Evolutionary conservation across 2,888 invertebrate species (phyloP).

Genomic region (Limenitis camilla): DNA sequence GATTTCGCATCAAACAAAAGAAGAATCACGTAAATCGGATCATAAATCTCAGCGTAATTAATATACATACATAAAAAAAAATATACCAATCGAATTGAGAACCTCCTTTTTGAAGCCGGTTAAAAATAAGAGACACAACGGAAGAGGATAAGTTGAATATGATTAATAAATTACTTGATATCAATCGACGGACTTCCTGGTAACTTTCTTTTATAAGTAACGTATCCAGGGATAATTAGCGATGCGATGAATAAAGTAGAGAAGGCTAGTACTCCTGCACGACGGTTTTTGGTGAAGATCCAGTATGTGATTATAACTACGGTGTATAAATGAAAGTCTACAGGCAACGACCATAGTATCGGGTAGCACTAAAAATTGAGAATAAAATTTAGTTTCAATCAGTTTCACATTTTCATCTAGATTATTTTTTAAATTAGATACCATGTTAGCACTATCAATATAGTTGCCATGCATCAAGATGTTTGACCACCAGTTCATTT

Average conservation of each 20-base stretch:
- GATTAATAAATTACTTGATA: constrained; percentile 14
- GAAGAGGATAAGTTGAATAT: too few relatives aligned
- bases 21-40: too few relatives aligned
- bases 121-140: too few relatives aligned
- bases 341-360: constrained; percentile 32
- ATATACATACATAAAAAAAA: too few relatives aligned
- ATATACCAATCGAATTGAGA: too few relatives aligned
- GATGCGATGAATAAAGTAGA: constrained; percentile 14
- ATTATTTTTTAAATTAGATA: constrained; percentile 3
- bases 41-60: too few relatives aligned
- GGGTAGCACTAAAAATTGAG: constrained; percentile 29
- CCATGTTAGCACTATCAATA: constrained; percentile 24
- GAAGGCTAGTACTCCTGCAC: constrained; percentile 18
- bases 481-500: constrained; percentile 32
- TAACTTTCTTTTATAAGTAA: constrained; percentile 16
- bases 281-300: constrained; percentile 22
- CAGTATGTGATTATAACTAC: constrained; percentile 26
- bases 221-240: constrained; percentile 13
- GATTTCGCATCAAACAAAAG: too few relatives aligned
- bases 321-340: constrained; percentile 34
- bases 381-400: neutral
- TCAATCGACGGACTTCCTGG: constrained; percentile 12
- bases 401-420: too few relatives aligned
- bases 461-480: constrained; percentile 36
- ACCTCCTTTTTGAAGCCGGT: too few relatives aligned